phyloP scores from a whole-genome alignment of 1,140 invertebrate species.

The Drosophila paulistorum region DNA sequence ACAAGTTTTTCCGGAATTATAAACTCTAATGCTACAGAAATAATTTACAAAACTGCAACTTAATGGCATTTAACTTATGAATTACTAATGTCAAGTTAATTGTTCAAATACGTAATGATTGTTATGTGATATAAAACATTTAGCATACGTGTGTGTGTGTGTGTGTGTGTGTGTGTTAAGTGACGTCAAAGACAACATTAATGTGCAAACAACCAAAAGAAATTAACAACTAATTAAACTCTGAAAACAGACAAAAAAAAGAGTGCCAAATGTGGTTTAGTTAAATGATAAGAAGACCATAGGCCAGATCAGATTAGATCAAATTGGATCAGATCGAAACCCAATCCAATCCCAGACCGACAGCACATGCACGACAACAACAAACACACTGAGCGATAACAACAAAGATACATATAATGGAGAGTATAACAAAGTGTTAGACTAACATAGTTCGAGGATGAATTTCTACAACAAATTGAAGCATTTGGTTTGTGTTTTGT shows the following conservation, averaged over 20 bases:
- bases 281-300: constrained; percentile 1
- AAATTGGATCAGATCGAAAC: neutral
- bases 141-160: neutral
- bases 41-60: constrained; percentile 5
- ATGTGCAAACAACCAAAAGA: constrained; percentile 1
- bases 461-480: constrained; percentile 7
- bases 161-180: neutral
- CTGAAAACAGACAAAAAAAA: neutral
- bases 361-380: neutral
- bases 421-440: neutral
- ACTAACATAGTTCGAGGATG: neutral
- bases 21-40: neutral
- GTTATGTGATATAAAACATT: neutral
- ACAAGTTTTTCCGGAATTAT: too few relatives aligned
- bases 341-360: neutral
- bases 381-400: neutral
- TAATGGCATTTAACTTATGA: constrained; percentile 2
- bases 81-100: neutral
- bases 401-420: neutral
- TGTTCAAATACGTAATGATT: neutral
- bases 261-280: neutral
- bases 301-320: neutral
- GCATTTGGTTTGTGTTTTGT: neutral
- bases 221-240: constrained; percentile 8
- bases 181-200: neutral